Evolutionary conservation across 1,140 invertebrate genomes (phyloP).

Genomic region (Bombus pascuorum): DNA sequence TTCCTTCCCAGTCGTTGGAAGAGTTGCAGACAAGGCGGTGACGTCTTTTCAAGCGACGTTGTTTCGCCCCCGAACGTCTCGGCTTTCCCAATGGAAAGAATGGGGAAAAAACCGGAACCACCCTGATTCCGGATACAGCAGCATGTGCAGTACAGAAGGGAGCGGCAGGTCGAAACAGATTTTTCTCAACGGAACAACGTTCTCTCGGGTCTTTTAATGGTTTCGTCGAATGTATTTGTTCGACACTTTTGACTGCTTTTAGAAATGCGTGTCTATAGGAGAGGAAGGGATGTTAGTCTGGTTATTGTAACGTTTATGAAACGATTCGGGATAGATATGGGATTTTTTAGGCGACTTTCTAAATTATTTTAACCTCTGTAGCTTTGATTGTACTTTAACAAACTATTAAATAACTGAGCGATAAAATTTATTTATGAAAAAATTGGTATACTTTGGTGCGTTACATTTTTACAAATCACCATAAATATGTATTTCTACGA

Average conservation of each 20-base stretch:
- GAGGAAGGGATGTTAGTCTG: not conserved
- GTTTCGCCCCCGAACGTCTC: constrained; percentile 17
- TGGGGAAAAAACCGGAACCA: constrained; percentile 59
- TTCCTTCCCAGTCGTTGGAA: constrained; percentile 37
- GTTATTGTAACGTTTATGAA: not conserved
- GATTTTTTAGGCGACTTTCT: too few species aligned
- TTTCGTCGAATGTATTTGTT: not conserved
- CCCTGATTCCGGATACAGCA: constrained; percentile 40
- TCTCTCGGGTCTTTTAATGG: not conserved
- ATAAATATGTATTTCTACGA: too few species aligned
- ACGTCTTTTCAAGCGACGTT: constrained; percentile 24
- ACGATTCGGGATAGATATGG: not conserved
- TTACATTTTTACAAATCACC: too few species aligned
- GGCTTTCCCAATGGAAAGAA: constrained; percentile 43
- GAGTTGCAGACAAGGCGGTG: constrained; percentile 40
- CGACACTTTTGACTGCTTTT: constrained; percentile 10
- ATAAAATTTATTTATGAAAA: too few species aligned
- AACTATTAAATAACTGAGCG: too few species aligned
- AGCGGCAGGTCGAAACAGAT: constrained; percentile 47
- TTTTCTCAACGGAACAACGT: not conserved
- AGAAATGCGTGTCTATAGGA: not conserved
- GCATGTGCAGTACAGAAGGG: constrained; percentile 53
- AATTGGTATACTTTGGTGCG: too few species aligned
- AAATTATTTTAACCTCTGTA: too few species aligned
- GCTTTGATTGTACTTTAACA: too few species aligned